A percentile compares a stretch with the other conserved stretches of the same genome.
These are phyloP conservation scores for Erebia palarica DNA, from an alignment of 2,888 invertebrate genomes.

Conservation along the genomic window DNA sequence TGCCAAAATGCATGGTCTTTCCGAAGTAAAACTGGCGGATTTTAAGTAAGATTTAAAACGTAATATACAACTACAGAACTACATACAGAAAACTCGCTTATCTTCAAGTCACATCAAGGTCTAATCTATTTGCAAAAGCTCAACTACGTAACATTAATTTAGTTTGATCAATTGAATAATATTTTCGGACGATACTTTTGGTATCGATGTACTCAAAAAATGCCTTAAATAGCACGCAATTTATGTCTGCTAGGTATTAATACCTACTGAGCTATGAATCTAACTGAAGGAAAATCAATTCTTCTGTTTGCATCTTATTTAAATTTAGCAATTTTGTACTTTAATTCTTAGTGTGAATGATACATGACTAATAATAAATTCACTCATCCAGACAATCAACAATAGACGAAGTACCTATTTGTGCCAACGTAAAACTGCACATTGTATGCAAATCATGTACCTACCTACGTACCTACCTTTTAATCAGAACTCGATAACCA, in stretches of 20 bases:
- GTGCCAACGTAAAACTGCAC: slow-evolving; percentile 11
- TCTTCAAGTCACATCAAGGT: too few species aligned
- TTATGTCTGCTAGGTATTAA: too few species aligned
- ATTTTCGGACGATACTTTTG: too few species aligned
- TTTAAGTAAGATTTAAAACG: slow-evolving; percentile 56
- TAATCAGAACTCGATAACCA: background rate
- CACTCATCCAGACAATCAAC: background rate
- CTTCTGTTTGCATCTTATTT: background rate
- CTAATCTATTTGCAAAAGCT: too few species aligned
- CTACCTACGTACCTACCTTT: background rate
- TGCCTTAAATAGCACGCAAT: too few species aligned
- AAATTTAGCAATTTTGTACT: background rate
- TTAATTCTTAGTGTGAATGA: background rate
- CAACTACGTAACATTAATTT: too few species aligned
- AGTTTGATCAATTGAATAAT: too few species aligned
- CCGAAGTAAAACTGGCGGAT: slow-evolving; percentile 53
- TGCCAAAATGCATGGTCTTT: slow-evolving; percentile 64
- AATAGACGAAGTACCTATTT: slow-evolving; percentile 10
- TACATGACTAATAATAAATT: background rate
- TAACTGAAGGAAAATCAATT: background rate
- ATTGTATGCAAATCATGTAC: slow-evolving; percentile 32
- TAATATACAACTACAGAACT: background rate
- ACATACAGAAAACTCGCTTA: too few species aligned
- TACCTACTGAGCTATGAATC: background rate
- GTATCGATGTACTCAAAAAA: too few species aligned